These are phyloP conservation scores for Cephus pygmeus DNA, from an alignment of 2,888 invertebrate genomes.

Conservation along the genomic window DNA sequence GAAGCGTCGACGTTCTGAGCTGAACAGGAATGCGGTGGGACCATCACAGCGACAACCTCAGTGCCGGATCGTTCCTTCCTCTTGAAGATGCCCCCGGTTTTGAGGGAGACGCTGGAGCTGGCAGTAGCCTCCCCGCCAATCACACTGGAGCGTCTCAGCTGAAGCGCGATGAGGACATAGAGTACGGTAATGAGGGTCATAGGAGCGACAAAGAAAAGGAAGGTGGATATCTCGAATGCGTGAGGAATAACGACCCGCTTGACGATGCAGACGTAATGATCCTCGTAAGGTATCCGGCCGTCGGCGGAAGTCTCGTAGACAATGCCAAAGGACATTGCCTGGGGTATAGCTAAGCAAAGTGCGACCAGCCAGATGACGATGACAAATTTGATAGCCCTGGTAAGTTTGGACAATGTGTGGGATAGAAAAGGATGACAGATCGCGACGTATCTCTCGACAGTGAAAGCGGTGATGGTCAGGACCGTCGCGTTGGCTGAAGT, in stretches of 20 bases:
- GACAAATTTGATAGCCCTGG: slow-evolving; percentile 82
- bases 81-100: slow-evolving; percentile 42
- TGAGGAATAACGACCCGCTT: slow-evolving; percentile 63
- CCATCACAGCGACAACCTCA: slow-evolving; percentile 14
- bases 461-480: slow-evolving; percentile 90
- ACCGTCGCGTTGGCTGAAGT: slow-evolving; percentile 90
- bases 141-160: slow-evolving; percentile 60
- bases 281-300: slow-evolving; percentile 40
- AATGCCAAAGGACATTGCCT: slow-evolving; percentile 85
- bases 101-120: slow-evolving; percentile 60
- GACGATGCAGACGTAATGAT: slow-evolving; percentile 57
- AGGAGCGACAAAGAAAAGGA: slow-evolving; percentile 72
- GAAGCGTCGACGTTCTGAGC: slow-evolving; percentile 14
- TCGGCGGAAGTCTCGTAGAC: slow-evolving; percentile 66
- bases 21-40: slow-evolving; percentile 5
- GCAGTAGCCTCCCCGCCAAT: slow-evolving; percentile 48
- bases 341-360: slow-evolving; percentile 79
- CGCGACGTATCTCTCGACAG: slow-evolving; percentile 88
- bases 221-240: slow-evolving; percentile 69
- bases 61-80: slow-evolving; percentile 20
- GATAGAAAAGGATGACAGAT: slow-evolving; percentile 89
- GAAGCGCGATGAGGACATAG: slow-evolving; percentile 68
- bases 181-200: slow-evolving; percentile 72
- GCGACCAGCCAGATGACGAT: slow-evolving; percentile 82
- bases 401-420: slow-evolving; percentile 85